These are phyloP conservation scores for Bucorvus abyssinicus DNA, from an alignment of 2,797 vertebrate genomes.

Conservation along the genomic window DNA sequence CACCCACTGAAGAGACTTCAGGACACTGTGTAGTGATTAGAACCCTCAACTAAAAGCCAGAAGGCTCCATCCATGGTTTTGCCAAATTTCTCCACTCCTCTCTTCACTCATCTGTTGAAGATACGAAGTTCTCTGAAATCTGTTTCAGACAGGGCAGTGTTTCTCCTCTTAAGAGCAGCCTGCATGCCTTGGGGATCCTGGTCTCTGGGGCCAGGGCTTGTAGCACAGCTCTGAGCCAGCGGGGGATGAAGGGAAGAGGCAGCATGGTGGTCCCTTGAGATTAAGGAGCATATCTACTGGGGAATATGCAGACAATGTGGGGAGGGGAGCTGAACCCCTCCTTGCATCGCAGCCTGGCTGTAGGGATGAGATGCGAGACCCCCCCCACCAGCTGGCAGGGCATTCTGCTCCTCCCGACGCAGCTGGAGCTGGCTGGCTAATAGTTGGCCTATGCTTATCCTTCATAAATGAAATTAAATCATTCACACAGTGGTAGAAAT, in stretches of 20 bases:
- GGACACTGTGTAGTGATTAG: not conserved
- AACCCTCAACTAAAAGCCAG: not conserved
- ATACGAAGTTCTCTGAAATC: not conserved
- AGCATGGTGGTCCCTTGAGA: accelerated
- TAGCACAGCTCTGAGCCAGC: not conserved
- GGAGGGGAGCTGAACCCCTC: not conserved
- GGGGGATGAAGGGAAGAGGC: not conserved
- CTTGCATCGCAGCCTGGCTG: not conserved
- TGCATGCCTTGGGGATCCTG: not conserved
- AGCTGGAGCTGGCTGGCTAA: not conserved
- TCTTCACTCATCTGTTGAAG: not conserved
- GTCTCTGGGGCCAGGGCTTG: not conserved
- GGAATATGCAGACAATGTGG: too few species aligned
- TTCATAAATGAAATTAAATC: not conserved
- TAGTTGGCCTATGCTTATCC: not conserved
- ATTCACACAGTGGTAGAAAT: not conserved
- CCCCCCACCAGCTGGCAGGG: not conserved
- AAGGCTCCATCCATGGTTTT: not conserved
- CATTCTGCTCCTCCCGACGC: not conserved
- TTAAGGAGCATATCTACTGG: accelerated
- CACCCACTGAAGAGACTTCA: accelerated
- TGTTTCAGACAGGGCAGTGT: not conserved
- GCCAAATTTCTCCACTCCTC: not conserved
- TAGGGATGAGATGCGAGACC: not conserved
- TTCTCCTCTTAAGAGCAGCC: not conserved